Percentiles rank a stretch among this genome's conserved stretches.
Evolutionary conservation across 2,888 invertebrate species (phyloP).

Genomic region (Hyposoter dolosus): DNA sequence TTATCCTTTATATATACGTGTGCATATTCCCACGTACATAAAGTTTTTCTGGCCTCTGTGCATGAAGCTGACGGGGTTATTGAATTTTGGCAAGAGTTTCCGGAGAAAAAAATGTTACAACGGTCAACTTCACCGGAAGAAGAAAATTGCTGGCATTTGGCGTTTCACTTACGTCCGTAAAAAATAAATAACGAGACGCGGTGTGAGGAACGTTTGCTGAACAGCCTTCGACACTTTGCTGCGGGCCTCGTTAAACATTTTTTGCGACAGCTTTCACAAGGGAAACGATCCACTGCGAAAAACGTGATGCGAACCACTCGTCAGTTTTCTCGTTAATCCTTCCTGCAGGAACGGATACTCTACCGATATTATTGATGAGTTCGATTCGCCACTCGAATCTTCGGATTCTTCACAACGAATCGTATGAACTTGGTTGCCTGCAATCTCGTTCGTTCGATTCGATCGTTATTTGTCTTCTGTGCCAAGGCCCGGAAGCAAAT

Average conservation of each 20-base stretch:
- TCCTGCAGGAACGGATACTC: neutral
- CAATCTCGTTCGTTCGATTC: neutral
- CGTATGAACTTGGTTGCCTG: neutral
- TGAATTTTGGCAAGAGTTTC: conserved; percentile 2
- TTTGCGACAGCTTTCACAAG: conserved; percentile 30
- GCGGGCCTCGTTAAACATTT: neutral
- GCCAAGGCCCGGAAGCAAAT: neutral
- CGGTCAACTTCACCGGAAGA: conserved; percentile 35
- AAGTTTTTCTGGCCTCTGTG: neutral
- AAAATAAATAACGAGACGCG: conserved; percentile 43
- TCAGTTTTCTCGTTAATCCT: conserved; percentile 23
- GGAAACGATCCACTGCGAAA: conserved; percentile 30
- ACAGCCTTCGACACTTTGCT: neutral
- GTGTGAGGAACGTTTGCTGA: conserved; percentile 16
- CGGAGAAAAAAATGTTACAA: neutral
- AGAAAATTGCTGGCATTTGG: conserved; percentile 24
- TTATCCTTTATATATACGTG: conserved; percentile 18
- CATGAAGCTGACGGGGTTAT: conserved; percentile 52
- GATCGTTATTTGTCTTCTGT: neutral
- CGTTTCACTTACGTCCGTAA: conserved; percentile 23
- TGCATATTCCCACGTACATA: conserved; percentile 23
- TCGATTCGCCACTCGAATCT: neutral
- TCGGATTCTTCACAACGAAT: neutral
- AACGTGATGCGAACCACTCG: conserved; percentile 21
- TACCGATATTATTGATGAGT: neutral